Evolutionary conservation across 2,113 vertebrate genomes (phyloP), one percentile per base, ranked within the genome.

Genomic region (Chloebia gouldiae): DNA sequence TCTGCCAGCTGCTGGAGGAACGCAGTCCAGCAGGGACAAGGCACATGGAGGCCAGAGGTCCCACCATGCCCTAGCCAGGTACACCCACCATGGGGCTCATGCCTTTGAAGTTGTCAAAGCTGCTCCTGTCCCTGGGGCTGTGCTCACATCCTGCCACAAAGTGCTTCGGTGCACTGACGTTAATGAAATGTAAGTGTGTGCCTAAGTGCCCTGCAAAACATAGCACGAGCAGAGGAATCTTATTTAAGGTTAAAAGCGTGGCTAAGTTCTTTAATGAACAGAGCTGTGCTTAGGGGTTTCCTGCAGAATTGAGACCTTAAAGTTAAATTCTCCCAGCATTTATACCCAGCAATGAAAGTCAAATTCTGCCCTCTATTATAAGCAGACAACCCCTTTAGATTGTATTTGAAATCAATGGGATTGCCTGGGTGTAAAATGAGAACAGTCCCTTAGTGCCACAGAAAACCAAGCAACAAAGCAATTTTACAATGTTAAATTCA

Each of bases 361-460:
- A 96, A 94, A 96, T 96, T 97, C 93, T 96, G 90, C 93, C 94
- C 93, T 96, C 95, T 96, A 96, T 96, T 97, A 96, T 78, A 95
- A 92, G 94, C 92, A 96, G 84, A 95, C 92, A 96, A 97, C 81
- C 83, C 82, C 54, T 93, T 86, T 90, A 95, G 90, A 92, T 84
- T 95, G 91, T 95, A 96, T 96, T 95, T 92, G 91, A 95, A 95
- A 96, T 92, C 92, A 94, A 93, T 86, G 88, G 92, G 86, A 96
- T 94, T 96, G 88, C 92, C 80, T 96, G 81, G 72, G 88, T 96
- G 82, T 96, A 97, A 97, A 96, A 96, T 88, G 90, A 92, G 88
- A 88, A 79, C 92, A 90, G 73, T 87, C 73, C 88, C 86, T 96
- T 70, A 93, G 80, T 69, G 87, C 83, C 92, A 94, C 56, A 63